These are phyloP conservation scores for Mesopsocus fuscifrons DNA, from an alignment of 2,888 invertebrate species.

Conservation along the genomic window DNA sequence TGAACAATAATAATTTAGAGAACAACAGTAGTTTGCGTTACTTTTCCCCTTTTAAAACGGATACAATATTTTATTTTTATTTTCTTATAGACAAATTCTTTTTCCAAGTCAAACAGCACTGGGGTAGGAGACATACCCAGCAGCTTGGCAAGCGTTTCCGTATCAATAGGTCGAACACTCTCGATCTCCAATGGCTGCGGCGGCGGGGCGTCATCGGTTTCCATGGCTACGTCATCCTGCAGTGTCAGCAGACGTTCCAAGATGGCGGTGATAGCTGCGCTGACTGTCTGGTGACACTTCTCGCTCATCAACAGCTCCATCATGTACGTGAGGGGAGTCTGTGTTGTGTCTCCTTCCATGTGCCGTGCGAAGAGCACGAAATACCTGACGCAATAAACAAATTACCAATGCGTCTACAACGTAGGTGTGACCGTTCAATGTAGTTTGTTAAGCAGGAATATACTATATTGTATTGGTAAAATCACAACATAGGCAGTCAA, in stretches of 20 bases:
- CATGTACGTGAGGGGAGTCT: slow-evolving; percentile 43
- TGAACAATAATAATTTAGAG: too few species aligned
- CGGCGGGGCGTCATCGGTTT: slow-evolving; percentile 22
- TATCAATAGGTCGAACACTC: slow-evolving; percentile 16
- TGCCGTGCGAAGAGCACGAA: slow-evolving; percentile 47
- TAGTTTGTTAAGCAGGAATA: too few species aligned
- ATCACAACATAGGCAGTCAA: too few species aligned
- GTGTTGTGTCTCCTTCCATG: slow-evolving; percentile 23
- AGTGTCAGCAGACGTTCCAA: slow-evolving; percentile 52
- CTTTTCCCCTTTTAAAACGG: too few species aligned
- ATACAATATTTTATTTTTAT: too few species aligned
- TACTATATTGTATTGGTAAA: too few species aligned
- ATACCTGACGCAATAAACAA: slow-evolving; percentile 27
- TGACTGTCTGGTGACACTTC: slow-evolving; percentile 45
- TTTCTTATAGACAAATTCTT: too few species aligned
- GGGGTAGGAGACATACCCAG: too few species aligned
- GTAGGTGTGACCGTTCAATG: too few species aligned
- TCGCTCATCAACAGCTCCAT: slow-evolving; percentile 49
- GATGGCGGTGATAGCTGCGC: slow-evolving; percentile 49
- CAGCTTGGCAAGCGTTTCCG: neutral
- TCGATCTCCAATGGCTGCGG: slow-evolving; percentile 21
- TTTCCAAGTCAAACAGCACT: too few species aligned
- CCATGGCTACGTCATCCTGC: slow-evolving; percentile 36
- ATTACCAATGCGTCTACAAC: too few species aligned
- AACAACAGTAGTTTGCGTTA: too few species aligned